Evolutionary conservation across 2,797 vertebrate species (phyloP).

Genomic region (Sarcoramphus papa): DNA sequence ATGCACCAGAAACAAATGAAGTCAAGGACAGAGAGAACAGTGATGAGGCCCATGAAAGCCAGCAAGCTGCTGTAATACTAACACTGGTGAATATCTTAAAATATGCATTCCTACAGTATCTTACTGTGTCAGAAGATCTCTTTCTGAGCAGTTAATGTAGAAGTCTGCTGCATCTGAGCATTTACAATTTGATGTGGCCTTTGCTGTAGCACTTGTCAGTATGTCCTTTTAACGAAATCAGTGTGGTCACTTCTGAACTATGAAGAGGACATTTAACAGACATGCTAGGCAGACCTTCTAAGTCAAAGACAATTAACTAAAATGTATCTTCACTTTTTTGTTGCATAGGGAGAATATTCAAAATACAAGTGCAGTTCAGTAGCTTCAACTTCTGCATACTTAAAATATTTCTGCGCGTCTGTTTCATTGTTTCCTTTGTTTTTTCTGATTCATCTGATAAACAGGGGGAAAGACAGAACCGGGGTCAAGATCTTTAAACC

Average conservation of each 20-base stretch:
- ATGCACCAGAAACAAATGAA: background rate
- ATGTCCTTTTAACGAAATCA: background rate
- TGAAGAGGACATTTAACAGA: background rate
- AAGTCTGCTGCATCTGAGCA: background rate
- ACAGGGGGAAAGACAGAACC: background rate
- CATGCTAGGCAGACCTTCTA: background rate
- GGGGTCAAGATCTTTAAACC: background rate
- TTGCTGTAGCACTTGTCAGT: background rate
- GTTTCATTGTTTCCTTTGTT: background rate
- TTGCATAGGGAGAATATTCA: background rate
- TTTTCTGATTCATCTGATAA: background rate
- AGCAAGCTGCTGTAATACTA: background rate
- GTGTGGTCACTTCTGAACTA: background rate
- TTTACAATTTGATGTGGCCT: background rate
- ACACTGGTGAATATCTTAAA: constrained; percentile 67
- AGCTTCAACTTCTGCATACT: background rate
- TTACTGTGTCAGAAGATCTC: background rate
- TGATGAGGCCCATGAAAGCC: background rate
- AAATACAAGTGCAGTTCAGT: background rate
- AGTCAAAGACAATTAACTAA: background rate
- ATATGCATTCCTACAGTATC: background rate
- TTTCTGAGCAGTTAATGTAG: background rate
- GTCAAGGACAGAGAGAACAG: background rate
- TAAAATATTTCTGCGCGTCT: background rate
- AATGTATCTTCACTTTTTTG: background rate